Evolutionary conservation across 2,888 invertebrate genomes (phyloP), one percentile per base, ranked within the genome.

Genomic region (Drosophila recens): DNA sequence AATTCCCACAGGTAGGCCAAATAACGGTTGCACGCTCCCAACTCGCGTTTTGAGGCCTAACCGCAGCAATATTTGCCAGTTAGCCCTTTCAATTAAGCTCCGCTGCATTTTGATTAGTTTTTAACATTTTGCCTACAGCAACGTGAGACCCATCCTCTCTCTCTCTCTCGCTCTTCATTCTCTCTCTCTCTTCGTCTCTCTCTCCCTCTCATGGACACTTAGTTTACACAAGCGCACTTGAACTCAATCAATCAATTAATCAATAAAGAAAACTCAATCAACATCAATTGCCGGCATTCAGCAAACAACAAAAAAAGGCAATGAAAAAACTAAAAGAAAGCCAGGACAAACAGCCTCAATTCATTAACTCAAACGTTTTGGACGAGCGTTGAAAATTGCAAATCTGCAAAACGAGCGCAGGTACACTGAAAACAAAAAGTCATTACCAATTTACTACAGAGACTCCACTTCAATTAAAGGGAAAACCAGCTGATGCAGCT

Each of bases 161-260:
- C 30, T 8, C 30, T 30, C 8, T 30, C 30, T 30, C 8, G 6
- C 30, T 30, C 8, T 5, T 27, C 30, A 9, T 2, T 30, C 30
- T 30, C 30, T 30, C 8, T 30, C 30, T 30, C 30, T 30, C 8
- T 2, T 2, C 8, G 1, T 30, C 8, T 30, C 30, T 30, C 30
- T 30, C 33, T 13, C 33, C 9, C 46, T 53, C 48, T 17, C 15
- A 10, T 42, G 27, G 4, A 52, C 36, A 54, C 62, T 46, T 63
- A 51, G 45, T 64, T 54, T 65, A 75, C 67, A 70, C 69, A 57
- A 72, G 61, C 56, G 66, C 57, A 48, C 71, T 78, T 70, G 65
- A 86, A 76, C 72, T 73, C 78, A 75, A 84, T 87, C 85, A 87
- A 87, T 89, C 86, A 87, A 89, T 87, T 82, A 81, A 80, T 75